These are phyloP conservation scores for Blomia tropicalis DNA, from an alignment of 2,888 invertebrate species.

Conservation along the genomic window DNA sequence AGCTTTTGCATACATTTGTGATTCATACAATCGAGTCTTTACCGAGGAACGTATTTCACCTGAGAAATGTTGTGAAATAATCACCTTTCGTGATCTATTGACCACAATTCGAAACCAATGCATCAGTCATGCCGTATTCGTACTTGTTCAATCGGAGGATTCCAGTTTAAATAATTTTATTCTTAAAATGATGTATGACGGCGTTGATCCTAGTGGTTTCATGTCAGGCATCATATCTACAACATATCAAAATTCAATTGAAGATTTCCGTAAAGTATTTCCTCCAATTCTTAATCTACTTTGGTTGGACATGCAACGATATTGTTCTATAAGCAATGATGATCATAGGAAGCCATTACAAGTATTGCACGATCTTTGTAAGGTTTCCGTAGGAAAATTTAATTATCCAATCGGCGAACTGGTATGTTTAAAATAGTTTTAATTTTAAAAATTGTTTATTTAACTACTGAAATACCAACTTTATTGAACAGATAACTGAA, in stretches of 20 bases:
- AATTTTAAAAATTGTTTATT: neutral
- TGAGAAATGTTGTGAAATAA: constrained; percentile 40
- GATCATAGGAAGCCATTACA: constrained; percentile 53
- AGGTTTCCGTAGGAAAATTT: constrained; percentile 50
- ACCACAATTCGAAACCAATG: constrained; percentile 13
- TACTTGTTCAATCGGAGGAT: neutral
- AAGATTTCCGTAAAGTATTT: constrained; percentile 39
- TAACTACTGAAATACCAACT: constrained; percentile 10
- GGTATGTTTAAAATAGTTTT: constrained; percentile 33
- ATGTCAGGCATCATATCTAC: constrained; percentile 32
- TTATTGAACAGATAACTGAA: constrained; percentile 33
- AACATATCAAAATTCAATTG: constrained; percentile 1
- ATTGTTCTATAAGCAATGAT: constrained; percentile 48
- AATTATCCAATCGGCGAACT: constrained; percentile 55
- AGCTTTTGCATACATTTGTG: constrained; percentile 40
- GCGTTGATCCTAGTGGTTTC: constrained; percentile 19
- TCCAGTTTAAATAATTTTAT: neutral
- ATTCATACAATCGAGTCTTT: constrained; percentile 53
- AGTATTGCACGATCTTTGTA: constrained; percentile 60
- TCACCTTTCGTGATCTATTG: constrained; percentile 16
- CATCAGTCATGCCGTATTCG: neutral
- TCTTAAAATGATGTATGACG: constrained; percentile 8
- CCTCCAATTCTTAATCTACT: constrained; percentile 53
- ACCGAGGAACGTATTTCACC: constrained; percentile 57
- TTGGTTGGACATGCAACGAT: constrained; percentile 47